phyloP scores from a whole-genome alignment of 2,888 invertebrate genomes.

The Clitarchus hookeri region DNA sequence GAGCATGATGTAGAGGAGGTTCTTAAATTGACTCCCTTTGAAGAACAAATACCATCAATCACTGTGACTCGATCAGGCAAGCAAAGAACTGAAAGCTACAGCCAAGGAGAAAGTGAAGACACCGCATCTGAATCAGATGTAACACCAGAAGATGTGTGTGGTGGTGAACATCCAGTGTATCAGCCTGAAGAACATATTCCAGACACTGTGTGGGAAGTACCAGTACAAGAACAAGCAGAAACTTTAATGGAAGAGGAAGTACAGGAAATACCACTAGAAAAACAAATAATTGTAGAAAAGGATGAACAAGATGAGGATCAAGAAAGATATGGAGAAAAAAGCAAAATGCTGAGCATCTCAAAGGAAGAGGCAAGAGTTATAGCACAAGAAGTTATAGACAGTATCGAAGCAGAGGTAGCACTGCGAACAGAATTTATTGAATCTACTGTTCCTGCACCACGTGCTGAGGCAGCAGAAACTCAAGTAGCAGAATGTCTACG shows the following conservation, averaged over 20 bases:
- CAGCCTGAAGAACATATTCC: constrained; percentile 56
- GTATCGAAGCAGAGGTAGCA: constrained; percentile 61
- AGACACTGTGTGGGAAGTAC: constrained; percentile 60
- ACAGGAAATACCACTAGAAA: constrained; percentile 49
- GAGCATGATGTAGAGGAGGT: constrained; percentile 55
- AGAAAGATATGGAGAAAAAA: constrained; percentile 41
- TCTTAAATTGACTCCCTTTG: constrained; percentile 48
- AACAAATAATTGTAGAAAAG: constrained; percentile 50
- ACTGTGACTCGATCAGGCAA: constrained; percentile 54
- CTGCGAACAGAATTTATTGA: constrained; percentile 49
- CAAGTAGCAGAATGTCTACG: constrained; percentile 55
- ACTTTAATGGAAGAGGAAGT: constrained; percentile 52
- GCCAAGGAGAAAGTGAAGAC: constrained; percentile 44
- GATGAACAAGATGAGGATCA: constrained; percentile 53
- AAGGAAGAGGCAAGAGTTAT: constrained; percentile 58
- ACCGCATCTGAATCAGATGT: constrained; percentile 44
- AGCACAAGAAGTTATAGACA: constrained; percentile 58
- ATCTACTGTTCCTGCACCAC: constrained; percentile 33
- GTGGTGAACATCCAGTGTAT: constrained; percentile 39
- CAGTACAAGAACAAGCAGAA: constrained; percentile 54
- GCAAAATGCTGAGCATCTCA: constrained; percentile 50
- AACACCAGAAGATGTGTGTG: constrained; percentile 42
- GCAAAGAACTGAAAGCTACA: constrained; percentile 48
- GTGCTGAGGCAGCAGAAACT: constrained; percentile 49
- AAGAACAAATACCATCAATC: constrained; percentile 54